phyloP scores from a whole-genome alignment of 2,888 invertebrate species.

The Brenthis daphne region DNA sequence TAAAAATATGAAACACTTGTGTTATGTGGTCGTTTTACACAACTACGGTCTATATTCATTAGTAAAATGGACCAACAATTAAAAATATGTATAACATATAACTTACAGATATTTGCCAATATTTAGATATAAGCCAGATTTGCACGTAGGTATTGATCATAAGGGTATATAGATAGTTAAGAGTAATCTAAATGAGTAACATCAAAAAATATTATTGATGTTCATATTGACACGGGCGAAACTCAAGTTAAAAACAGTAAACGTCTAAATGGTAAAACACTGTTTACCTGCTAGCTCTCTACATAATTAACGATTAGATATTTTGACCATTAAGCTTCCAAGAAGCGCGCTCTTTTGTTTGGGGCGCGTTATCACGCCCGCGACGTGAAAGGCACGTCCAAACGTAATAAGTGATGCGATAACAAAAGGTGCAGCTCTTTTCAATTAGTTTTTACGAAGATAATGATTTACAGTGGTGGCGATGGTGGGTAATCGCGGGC shows the following conservation, averaged over 20 bases:
- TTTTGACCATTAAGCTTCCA: constrained; percentile 15
- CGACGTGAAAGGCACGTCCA: constrained; percentile 40
- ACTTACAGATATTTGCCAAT: too few species aligned
- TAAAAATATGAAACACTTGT: too few species aligned
- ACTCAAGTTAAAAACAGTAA: too few species aligned
- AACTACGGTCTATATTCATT: too few species aligned
- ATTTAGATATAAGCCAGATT: too few species aligned
- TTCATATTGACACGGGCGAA: too few species aligned
- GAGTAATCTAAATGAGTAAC: background rate
- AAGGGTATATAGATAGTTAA: background rate
- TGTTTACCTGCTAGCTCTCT: constrained; percentile 5
- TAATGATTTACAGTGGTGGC: constrained; percentile 67
- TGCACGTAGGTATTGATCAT: too few species aligned
- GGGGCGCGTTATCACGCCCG: constrained; percentile 37
- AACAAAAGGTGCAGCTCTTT: constrained; percentile 66
- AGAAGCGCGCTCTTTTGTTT: constrained; percentile 27
- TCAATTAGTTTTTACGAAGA: constrained; percentile 75
- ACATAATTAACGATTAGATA: constrained; percentile 32
- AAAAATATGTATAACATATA: too few species aligned
- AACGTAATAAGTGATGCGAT: constrained; percentile 49
- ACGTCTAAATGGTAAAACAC: background rate
- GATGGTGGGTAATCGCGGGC: constrained; percentile 55
- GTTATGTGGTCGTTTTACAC: too few species aligned
- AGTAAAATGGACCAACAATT: too few species aligned
- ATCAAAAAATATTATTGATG: background rate